Conservation (phyloP, 2,797 vertebrate genomes). For the Chelonia mydas region DNA sequence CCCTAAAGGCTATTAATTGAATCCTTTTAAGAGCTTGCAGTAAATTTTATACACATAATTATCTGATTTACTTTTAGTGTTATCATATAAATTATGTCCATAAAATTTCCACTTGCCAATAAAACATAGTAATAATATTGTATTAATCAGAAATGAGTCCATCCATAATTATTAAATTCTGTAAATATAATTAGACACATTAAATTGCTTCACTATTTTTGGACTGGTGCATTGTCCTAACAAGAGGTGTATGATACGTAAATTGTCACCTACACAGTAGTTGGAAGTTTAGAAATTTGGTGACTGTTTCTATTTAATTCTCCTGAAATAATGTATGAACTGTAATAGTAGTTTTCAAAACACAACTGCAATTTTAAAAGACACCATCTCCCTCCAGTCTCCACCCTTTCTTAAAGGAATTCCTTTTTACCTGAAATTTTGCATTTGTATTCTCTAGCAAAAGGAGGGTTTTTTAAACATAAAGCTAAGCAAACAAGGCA, state of each 20-base stretch:
- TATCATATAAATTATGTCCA: neutral
- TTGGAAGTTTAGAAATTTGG: neutral
- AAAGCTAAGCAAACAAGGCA: neutral
- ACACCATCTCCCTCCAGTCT: neutral
- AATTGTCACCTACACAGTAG: neutral
- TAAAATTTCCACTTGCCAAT: neutral
- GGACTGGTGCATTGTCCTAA: neutral
- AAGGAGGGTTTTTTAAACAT: neutral
- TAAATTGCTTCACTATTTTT: neutral
- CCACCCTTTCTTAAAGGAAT: neutral
- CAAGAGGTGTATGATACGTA: neutral
- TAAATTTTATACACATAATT: conserved; percentile 13
- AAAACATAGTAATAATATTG: neutral
- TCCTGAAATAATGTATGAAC: neutral
- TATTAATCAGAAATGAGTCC: neutral
- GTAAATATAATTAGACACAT: neutral
- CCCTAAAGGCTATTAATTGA: neutral
- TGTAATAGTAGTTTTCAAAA: neutral
- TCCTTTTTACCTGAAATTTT: neutral
- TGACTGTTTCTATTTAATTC: neutral
- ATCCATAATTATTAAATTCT: neutral
- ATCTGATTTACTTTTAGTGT: conserved; percentile 35
- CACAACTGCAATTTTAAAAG: neutral
- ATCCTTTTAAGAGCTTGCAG: neutral
- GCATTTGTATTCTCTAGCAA: neutral